Evolutionary conservation across 2,888 invertebrate species (phyloP), one percentile per base, ranked within the genome.

Genomic region (Leptarthrus brevirostris): DNA sequence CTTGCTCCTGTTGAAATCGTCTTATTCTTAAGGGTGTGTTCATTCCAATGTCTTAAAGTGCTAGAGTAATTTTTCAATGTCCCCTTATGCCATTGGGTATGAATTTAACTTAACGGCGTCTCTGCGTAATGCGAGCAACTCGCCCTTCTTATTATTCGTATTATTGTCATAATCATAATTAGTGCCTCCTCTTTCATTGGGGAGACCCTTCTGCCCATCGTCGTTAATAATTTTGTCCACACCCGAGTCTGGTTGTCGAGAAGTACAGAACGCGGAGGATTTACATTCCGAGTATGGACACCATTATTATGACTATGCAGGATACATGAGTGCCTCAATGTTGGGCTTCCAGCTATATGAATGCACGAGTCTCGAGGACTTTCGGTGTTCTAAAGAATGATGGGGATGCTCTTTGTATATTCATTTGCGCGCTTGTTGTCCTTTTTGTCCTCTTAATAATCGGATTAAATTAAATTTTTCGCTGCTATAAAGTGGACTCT

Each of bases 111-210:
- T 66, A 14, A 12, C 10, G 16, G 24, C 22, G 16, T 56, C 16
- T 26, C 14, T 30, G 47, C 66, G 53, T 16, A 53, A n/a, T 26
- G 66, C 47, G 16, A 0, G 47, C 14, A 47, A 14, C n/a, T 47
- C 47, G n/a, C 47, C 14, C 66, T 66, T 36, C 26, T 66, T 49
- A 66, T 66, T 66, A 66, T 66, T 26, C 47, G 14, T 26, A 66
- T 49, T 66, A 66, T 49, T 49, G 26, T 66, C 36, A 66, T 66
- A 66, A 66, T 66, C 49, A 66, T 49, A 66, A 66, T 66, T 66
- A 66, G 66, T 49, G 49, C 22, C 36, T 20, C 36, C 18, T n/a
- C 66, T 47, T 44, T 49, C 66, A 10, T 8, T 47, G n/a, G 18
- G 5, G 44, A 47, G 47, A 0, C 36, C 2, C n/a, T 24, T 30